phyloP scores from a whole-genome alignment of 2,113 vertebrate species.

The Lophochroa leadbeateri region DNA sequence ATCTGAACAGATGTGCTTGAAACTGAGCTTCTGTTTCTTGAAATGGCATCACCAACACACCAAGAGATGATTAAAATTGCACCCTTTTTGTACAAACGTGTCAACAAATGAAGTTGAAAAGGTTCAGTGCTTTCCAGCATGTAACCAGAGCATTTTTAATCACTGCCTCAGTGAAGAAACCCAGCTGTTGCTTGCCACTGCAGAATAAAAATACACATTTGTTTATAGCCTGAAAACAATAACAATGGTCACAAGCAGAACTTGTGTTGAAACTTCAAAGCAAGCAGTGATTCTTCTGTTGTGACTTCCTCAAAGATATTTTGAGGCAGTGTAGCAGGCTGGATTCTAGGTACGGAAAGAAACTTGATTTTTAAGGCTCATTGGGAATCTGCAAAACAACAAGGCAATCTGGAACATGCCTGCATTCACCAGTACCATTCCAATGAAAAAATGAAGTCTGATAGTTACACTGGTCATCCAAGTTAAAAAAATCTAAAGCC shows the following conservation, averaged over 20 bases:
- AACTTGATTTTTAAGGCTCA: not conserved
- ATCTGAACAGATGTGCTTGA: not conserved
- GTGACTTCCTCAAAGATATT: not conserved
- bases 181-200: not conserved
- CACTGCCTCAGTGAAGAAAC: not conserved
- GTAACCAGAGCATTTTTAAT: not conserved
- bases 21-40: not conserved
- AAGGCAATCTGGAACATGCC: not conserved
- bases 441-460: not conserved
- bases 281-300: not conserved
- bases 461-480: not conserved
- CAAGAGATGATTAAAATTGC: not conserved
- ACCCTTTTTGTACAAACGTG: not conserved
- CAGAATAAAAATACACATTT: not conserved
- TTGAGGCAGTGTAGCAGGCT: not conserved
- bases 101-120: not conserved
- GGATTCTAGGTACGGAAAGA: not conserved
- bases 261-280: not conserved
- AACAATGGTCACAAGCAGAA: not conserved
- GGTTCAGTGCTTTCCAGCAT: not conserved
- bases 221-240: not conserved
- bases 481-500: not conserved
- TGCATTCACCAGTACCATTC: not conserved
- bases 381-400: not conserved
- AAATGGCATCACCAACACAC: not conserved